These are phyloP conservation scores for Parauchenoglanis ngamensis DNA, from an alignment of 2,797 vertebrate genomes.

Conservation along the genomic window DNA sequence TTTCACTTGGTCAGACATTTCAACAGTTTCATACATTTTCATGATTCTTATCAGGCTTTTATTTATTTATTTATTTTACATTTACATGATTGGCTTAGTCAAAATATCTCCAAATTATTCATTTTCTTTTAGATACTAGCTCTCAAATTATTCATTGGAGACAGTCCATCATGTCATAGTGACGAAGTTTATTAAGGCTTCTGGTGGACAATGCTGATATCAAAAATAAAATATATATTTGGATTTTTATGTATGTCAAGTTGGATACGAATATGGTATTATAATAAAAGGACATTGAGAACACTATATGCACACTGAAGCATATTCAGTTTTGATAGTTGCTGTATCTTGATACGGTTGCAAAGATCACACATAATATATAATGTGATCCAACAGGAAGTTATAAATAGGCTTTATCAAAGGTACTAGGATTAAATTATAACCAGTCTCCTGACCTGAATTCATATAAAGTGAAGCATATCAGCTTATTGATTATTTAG, in stretches of 20 bases:
- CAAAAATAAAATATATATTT: not conserved
- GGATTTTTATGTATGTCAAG: not conserved
- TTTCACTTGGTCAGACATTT: conserved; percentile 13
- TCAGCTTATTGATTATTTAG: conserved; percentile 1
- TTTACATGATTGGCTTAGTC: not conserved
- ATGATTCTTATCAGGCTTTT: conserved; percentile 9
- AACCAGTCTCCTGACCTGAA: not conserved
- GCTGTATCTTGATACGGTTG: not conserved
- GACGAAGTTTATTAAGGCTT: not conserved
- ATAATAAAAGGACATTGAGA: not conserved
- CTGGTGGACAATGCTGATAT: not conserved
- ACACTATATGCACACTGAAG: not conserved
- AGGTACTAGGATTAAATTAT: not conserved
- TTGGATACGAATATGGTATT: not conserved
- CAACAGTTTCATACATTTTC: not conserved
- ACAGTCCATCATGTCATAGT: not conserved
- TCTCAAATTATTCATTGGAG: not conserved
- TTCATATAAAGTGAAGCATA: not conserved
- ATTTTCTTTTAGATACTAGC: not conserved
- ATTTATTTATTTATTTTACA: not conserved
- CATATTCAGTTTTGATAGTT: not conserved
- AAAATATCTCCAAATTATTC: conserved; percentile 5
- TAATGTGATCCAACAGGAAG: not conserved
- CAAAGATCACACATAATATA: not conserved
- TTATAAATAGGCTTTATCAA: not conserved